These are phyloP conservation scores for Xiphorhynchus elegans DNA, from an alignment of 2,113 vertebrate genomes.

Conservation along the genomic window DNA sequence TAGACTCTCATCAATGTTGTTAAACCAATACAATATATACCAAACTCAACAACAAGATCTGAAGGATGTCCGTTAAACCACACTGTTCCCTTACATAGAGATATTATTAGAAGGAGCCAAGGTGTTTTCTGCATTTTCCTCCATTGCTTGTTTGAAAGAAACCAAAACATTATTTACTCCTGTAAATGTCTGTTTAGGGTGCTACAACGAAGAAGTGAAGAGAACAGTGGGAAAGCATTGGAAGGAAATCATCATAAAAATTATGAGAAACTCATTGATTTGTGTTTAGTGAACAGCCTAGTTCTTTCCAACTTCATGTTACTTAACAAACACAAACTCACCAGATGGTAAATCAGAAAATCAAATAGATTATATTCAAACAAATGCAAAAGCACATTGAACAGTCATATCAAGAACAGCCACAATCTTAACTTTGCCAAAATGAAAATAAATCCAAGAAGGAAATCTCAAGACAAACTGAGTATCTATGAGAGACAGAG, in stretches of 20 bases:
- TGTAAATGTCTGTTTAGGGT: neutral
- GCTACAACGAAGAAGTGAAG: neutral
- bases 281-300: neutral
- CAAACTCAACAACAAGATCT: neutral
- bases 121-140: neutral
- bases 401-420: conserved; percentile 2
- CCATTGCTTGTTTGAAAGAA: neutral
- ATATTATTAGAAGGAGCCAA: neutral
- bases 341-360: conserved; percentile 51
- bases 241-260: neutral
- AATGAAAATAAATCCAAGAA: conserved; percentile 11
- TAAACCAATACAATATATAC: neutral
- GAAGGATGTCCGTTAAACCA: neutral
- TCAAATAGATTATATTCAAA: conserved; percentile 29
- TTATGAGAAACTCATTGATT: neutral
- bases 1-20: neutral
- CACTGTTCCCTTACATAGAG: neutral
- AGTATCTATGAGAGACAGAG: neutral
- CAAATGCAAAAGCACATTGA: conserved; percentile 26
- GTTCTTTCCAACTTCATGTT: conserved; percentile 25
- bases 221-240: neutral
- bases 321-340: conserved; percentile 44
- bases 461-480: neutral
- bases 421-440: conserved; percentile 31
- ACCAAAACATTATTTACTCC: neutral